These are phyloP conservation scores for Hozukius guyotensis DNA, from an alignment of 2,797 vertebrate species.

Conservation along the genomic window DNA sequence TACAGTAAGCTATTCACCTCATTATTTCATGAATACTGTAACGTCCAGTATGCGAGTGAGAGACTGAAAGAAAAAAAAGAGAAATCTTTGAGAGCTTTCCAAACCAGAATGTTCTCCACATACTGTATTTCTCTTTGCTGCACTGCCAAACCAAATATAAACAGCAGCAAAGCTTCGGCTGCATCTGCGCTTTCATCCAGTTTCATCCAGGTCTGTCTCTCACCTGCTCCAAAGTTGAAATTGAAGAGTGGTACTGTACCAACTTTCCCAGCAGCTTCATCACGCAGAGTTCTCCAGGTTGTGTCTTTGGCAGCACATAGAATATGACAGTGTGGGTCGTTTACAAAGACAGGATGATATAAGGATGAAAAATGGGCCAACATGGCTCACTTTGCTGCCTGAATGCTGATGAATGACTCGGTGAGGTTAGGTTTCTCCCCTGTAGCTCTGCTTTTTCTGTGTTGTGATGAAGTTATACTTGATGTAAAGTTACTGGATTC, in stretches of 20 bases:
- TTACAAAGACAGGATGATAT: conserved; percentile 1
- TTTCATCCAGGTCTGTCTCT: background rate
- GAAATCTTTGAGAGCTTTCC: background rate
- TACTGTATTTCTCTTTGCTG: background rate
- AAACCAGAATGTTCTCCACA: background rate
- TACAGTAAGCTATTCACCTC: background rate
- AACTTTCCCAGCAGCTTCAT: background rate
- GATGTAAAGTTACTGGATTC: background rate
- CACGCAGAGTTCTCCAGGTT: background rate
- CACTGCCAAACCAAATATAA: background rate
- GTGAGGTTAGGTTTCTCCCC: background rate
- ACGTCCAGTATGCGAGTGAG: background rate
- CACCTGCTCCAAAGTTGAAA: background rate
- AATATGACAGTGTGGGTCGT: background rate
- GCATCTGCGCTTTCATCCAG: background rate
- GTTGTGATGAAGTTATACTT: background rate
- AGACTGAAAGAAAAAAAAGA: background rate
- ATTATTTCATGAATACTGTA: background rate
- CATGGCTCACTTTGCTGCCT: conserved; percentile 1
- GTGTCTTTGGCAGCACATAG: background rate
- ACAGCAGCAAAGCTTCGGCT: background rate
- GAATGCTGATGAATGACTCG: background rate
- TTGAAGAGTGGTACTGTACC: background rate
- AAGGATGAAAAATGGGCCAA: background rate
- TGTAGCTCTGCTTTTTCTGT: background rate